These are phyloP conservation scores for Ptilodon capucinus DNA, from an alignment of 2,888 invertebrate genomes.

Conservation along the genomic window DNA sequence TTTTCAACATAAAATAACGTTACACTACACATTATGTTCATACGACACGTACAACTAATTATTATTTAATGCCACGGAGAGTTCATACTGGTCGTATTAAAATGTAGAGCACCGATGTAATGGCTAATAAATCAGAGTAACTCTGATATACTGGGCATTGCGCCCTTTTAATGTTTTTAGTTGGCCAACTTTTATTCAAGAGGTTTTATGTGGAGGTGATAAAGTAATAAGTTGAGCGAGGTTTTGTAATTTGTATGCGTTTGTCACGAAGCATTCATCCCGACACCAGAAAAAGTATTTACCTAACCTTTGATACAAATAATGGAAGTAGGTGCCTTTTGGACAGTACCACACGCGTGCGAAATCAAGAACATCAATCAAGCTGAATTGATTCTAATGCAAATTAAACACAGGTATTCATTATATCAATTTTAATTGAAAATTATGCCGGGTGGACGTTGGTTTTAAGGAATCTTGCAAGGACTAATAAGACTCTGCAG, in stretches of 20 bases:
- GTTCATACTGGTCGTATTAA: conserved; percentile 56
- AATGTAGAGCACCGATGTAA: conserved; percentile 53
- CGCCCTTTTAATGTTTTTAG: conserved; percentile 49
- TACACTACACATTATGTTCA: conserved; percentile 31
- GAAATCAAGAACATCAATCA: not conserved
- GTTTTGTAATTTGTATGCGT: not conserved
- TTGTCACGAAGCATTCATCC: not conserved
- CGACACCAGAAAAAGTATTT: too few species aligned
- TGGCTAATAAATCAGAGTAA: conserved; percentile 59
- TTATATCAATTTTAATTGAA: not conserved
- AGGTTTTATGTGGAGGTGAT: conserved; percentile 12
- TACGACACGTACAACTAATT: conserved; percentile 46
- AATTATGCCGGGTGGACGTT: not conserved
- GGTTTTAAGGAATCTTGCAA: not conserved
- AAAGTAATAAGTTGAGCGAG: conserved; percentile 1
- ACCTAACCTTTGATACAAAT: too few species aligned
- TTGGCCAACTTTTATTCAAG: conserved; percentile 35
- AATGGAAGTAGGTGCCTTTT: too few species aligned
- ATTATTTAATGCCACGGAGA: conserved; percentile 50
- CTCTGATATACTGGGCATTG: conserved; percentile 52
- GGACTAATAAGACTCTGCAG: not conserved
- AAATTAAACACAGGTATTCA: not conserved
- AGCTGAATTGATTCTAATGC: not conserved
- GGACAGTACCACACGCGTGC: too few species aligned
- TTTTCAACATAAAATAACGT: conserved; percentile 23